Conservation (phyloP, 2,797 vertebrate species). For the Myotis findleyi region DNA sequence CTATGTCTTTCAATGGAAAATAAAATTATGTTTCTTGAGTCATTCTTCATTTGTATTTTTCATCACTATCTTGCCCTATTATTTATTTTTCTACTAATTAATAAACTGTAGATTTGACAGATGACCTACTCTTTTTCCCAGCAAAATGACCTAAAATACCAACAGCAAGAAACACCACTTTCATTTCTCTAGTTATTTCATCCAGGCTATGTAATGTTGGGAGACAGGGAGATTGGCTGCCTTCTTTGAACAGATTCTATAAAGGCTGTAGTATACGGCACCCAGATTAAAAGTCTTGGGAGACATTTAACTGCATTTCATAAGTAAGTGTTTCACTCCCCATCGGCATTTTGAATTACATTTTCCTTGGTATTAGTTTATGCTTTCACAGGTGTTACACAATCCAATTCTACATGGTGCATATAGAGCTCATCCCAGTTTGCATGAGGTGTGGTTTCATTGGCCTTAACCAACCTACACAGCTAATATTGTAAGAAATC, state of each 20-base stretch:
- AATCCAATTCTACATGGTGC: not conserved
- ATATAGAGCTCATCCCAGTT: not conserved
- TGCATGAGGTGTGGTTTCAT: not conserved
- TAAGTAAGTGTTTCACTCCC: conserved; percentile 8
- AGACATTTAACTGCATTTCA: not conserved
- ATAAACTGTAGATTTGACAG: conserved; percentile 18
- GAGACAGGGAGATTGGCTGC: not conserved
- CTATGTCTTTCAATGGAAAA: not conserved
- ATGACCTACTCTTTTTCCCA: not conserved
- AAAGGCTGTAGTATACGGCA: not conserved
- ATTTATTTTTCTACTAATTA: conserved; percentile 36
- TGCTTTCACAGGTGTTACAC: not conserved
- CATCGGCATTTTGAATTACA: not conserved
- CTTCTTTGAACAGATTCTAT: not conserved
- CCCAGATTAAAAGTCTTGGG: not conserved
- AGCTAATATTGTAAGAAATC: not conserved
- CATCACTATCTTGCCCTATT: not conserved
- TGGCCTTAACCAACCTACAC: not conserved
- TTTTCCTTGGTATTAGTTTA: not conserved
- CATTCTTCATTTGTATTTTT: not conserved
- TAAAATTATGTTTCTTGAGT: not conserved
- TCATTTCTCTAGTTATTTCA: not conserved
- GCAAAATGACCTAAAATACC: not conserved
- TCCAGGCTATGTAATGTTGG: not conserved
- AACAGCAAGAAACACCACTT: not conserved